Conservation (phyloP, 2,113 vertebrate species). For the Xiphophorus couchianus region DNA sequence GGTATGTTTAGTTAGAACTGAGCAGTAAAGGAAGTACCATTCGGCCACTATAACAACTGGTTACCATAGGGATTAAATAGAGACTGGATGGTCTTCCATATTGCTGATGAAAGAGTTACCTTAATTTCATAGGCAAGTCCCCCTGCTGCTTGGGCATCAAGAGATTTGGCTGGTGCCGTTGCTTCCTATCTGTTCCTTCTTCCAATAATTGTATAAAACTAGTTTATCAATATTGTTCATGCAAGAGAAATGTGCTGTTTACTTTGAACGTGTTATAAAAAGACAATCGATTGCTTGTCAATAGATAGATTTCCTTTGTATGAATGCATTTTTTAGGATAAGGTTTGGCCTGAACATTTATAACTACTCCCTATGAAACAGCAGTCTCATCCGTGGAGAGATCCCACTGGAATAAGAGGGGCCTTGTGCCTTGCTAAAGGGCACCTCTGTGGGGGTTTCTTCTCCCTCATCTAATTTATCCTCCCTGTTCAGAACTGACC, state of each 20-base stretch:
- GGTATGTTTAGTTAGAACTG: not conserved
- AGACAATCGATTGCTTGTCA: not conserved
- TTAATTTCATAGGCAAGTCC: not conserved
- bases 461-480: constrained; percentile 48
- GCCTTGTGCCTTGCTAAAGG: constrained; percentile 49
- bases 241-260: not conserved
- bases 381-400: constrained; percentile 17
- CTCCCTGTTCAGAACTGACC: constrained; percentile 19
- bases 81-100: not conserved
- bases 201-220: no score
- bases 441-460: constrained; percentile 38
- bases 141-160: not conserved
- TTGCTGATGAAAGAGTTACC: not conserved
- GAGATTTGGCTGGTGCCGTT: not conserved
- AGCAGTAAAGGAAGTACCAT: not conserved
- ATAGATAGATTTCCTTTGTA: not conserved
- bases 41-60: no score
- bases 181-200: not conserved
- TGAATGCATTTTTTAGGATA: not conserved
- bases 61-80: not conserved
- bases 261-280: not conserved
- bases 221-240: not conserved
- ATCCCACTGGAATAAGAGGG: constrained; percentile 23
- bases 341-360: not conserved
- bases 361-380: constrained; percentile 19